Evolutionary conservation across 2,888 invertebrate genomes (phyloP).

Genomic region (Abrostola triplasia): DNA sequence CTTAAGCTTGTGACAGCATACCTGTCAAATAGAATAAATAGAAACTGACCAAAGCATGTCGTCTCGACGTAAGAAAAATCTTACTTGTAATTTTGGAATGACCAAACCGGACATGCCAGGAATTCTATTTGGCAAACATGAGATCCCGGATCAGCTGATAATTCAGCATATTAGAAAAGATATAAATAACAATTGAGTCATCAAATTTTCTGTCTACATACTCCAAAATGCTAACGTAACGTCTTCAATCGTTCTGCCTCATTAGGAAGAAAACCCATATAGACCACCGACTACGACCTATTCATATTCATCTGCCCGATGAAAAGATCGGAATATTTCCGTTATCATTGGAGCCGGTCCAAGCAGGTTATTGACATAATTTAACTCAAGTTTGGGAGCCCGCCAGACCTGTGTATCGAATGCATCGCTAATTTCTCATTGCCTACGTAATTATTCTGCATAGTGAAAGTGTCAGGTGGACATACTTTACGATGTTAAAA

Average conservation of each 20-base stretch:
- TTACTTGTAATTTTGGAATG: background rate
- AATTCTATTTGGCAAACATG: constrained; percentile 1
- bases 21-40: constrained; percentile 2
- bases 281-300: constrained; percentile 6
- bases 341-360: constrained; percentile 50
- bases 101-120: background rate
- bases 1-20: background rate
- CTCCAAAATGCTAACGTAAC: constrained; percentile 9
- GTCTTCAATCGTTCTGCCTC: constrained; percentile 21
- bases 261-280: constrained; percentile 35
- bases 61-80: background rate
- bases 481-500: background rate
- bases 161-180: background rate
- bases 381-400: constrained; percentile 44
- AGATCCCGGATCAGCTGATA: background rate
- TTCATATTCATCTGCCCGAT: constrained; percentile 11
- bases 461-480: constrained; percentile 44
- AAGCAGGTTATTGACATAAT: constrained; percentile 63
- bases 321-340: constrained; percentile 41
- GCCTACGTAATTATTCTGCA: constrained; percentile 20
- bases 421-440: constrained; percentile 48
- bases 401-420: constrained; percentile 52
- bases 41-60: background rate
- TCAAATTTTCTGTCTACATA: background rate
- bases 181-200: background rate